phyloP scores from a whole-genome alignment of 1,140 invertebrate species.

The Ladona fulva region DNA sequence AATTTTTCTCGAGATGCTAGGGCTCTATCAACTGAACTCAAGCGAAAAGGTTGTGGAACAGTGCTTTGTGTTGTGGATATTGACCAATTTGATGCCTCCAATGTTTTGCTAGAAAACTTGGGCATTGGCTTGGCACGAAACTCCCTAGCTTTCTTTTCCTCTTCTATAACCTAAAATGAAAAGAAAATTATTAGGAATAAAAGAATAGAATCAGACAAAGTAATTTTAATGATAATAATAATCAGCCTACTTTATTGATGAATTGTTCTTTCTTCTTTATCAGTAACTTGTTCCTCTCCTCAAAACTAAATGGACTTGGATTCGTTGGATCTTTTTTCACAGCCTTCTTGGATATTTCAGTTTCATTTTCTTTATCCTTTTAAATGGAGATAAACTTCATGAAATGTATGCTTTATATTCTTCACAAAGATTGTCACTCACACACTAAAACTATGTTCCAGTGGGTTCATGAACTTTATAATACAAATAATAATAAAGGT shows the following conservation, averaged over 20 bases:
- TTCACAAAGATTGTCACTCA: background rate
- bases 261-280: constrained; percentile 41
- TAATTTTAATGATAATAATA: background rate
- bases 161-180: constrained; percentile 30
- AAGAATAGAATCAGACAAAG: constrained; percentile 15
- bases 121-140: constrained; percentile 45
- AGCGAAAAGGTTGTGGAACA: background rate
- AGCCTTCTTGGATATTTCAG: constrained; percentile 19
- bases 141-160: constrained; percentile 34
- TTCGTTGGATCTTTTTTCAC: constrained; percentile 27
- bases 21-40: background rate
- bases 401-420: background rate
- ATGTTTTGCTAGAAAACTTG: constrained; percentile 21
- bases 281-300: constrained; percentile 37
- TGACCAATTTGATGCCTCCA: background rate
- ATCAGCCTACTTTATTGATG: constrained; percentile 35
- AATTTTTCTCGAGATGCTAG: background rate
- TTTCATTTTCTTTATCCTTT: constrained; percentile 20
- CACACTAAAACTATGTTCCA: background rate
- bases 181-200: constrained; percentile 13
- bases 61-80: background rate
- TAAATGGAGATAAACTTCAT: no score
- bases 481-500: background rate
- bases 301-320: constrained; percentile 44
- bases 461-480: background rate